A percentile compares a stretch with the other conserved stretches of the same genome.
These are phyloP conservation scores for Melanerpes aurifrons DNA, from an alignment of 2,113 vertebrate species.

Conservation along the genomic window DNA sequence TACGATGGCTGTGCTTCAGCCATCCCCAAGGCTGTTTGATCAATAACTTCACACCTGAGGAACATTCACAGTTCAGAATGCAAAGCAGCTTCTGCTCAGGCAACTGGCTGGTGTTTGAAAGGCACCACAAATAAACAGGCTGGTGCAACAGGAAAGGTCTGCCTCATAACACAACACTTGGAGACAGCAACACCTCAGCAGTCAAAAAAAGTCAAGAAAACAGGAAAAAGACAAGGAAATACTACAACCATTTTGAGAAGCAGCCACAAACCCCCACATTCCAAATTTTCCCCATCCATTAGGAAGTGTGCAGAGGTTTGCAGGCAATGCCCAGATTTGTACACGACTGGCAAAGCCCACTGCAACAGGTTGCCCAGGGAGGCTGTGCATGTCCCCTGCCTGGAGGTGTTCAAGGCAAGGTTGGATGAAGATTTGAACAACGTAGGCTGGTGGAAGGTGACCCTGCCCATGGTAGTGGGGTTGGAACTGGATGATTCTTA, in stretches of 20 bases:
- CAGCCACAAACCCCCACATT: background rate
- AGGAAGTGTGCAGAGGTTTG: background rate
- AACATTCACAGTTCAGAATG: background rate
- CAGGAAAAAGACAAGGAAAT: too few relatives aligned
- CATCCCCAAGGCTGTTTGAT: slow-evolving; percentile 2
- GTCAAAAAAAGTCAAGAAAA: background rate
- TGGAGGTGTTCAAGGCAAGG: too few relatives aligned
- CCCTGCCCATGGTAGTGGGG: too few relatives aligned
- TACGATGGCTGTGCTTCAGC: background rate
- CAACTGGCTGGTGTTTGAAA: background rate
- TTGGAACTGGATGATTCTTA: too few relatives aligned
- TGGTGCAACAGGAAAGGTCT: background rate
- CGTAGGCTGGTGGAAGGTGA: too few relatives aligned
- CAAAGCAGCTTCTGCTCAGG: background rate
- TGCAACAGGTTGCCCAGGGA: too few relatives aligned
- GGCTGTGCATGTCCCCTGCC: too few relatives aligned
- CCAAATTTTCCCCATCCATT: fast-evolving
- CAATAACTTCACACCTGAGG: slow-evolving; percentile 23
- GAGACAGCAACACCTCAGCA: background rate
- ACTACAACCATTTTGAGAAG: background rate
- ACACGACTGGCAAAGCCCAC: background rate
- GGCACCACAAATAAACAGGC: background rate
- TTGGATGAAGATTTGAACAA: too few relatives aligned
- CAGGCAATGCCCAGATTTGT: background rate
- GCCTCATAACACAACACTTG: background rate